A percentile compares a stretch with the other conserved stretches of the same genome.
These are phyloP conservation scores for Eunapius fragilis DNA, from an alignment of 37 sponge, comb jelly and placozoan species.

Conservation along the genomic window DNA sequence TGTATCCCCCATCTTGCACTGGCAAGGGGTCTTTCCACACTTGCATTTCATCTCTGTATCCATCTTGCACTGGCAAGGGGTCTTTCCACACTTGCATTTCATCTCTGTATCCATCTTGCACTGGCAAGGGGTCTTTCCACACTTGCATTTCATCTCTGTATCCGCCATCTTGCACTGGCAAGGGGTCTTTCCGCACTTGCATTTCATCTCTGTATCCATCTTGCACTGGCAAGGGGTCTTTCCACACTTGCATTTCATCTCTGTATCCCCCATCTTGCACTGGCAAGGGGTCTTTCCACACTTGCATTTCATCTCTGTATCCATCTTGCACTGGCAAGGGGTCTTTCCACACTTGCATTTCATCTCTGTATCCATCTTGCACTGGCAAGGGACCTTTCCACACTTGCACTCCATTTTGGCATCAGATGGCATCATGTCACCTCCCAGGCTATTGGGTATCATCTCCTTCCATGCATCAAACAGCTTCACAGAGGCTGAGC, in stretches of 20 bases:
- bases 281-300: not conserved
- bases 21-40: too few species aligned
- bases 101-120: not conserved
- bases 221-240: too few species aligned
- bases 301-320: not conserved
- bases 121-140: not conserved
- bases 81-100: too few species aligned
- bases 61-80: too few species aligned
- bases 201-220: too few species aligned
- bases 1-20: too few species aligned
- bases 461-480: constrained; percentile 64
- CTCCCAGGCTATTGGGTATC: not conserved
- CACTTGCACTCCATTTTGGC: not conserved
- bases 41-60: too few species aligned
- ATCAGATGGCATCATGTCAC: not conserved
- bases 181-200: too few species aligned
- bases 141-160: not conserved
- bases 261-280: not conserved
- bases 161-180: too few species aligned
- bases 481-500: constrained; percentile 41
- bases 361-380: not conserved
- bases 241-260: too few species aligned
- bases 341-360: not conserved
- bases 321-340: not conserved
- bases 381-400: not conserved